phyloP scores from a whole-genome alignment of 2,888 invertebrate genomes.

The Laspeyria flexula region DNA sequence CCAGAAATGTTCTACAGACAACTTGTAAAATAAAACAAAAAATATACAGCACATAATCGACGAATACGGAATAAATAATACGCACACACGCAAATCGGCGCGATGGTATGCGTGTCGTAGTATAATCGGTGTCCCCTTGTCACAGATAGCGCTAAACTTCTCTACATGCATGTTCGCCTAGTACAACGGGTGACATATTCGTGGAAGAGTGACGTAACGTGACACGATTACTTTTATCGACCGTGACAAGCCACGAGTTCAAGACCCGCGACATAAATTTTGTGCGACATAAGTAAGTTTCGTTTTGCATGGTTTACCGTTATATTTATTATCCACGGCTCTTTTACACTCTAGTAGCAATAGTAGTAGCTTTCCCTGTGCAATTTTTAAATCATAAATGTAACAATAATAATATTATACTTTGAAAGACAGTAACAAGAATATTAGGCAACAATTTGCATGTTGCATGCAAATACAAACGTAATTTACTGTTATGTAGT shows the following conservation, averaged over 20 bases:
- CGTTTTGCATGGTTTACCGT: neutral
- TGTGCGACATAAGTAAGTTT: neutral
- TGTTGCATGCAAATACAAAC: conserved; percentile 41
- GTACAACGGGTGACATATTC: conserved; percentile 68
- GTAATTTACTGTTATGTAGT: conserved; percentile 50
- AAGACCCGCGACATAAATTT: neutral
- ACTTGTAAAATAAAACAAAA: too few relatives aligned
- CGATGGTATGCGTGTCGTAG: neutral
- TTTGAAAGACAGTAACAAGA: conserved; percentile 2
- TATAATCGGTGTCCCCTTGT: conserved; percentile 20
- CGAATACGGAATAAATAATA: too few relatives aligned
- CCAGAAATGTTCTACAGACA: too few relatives aligned
- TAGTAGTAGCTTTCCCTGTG: neutral
- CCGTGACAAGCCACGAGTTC: conserved; percentile 15
- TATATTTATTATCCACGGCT: neutral
- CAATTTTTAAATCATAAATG: neutral
- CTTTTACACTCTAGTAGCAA: neutral
- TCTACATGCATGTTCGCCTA: conserved; percentile 55
- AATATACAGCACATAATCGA: too few relatives aligned
- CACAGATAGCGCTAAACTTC: conserved; percentile 27
- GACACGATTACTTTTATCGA: conserved; percentile 37
- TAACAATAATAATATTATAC: neutral
- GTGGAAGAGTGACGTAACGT: conserved; percentile 47
- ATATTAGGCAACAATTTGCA: conserved; percentile 41
- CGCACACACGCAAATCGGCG: too few relatives aligned